Base-by-base conservation (phyloP, 2,797 vertebrate genomes). In the Fringilla coelebs region DNA sequence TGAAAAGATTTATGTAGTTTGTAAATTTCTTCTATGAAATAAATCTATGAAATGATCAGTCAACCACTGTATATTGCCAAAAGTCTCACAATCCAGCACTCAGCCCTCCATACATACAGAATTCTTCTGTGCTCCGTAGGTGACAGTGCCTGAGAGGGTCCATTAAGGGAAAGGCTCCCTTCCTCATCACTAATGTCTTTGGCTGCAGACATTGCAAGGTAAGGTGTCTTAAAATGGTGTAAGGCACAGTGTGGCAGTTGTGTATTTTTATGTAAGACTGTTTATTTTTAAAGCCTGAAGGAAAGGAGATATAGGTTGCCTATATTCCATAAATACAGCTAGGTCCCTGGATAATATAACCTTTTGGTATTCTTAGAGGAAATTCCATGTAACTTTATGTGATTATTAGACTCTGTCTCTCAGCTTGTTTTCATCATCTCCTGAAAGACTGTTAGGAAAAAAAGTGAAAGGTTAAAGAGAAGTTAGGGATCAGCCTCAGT, bases 281-380 rank as follows among this genome's bases (percentile, higher is more conserved):
- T 92, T 96, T 94, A 88, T 96, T 93, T 95, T 77, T 91, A 96
- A 95, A 95, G 80, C 66, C 67, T 95, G 43, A 93, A 70, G 79
- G 74, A 93, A 88, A 96, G 54, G 40, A 90, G 78, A 41, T 89
- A 52, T 21, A 88, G 55, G 62, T 76, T 97, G 96, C 79, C 75
- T 94, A 77, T 63, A 86, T 89, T 89, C 70, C 71, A 86, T 75
- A 96, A 96, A 93, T 96, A 87, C 45, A 89, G 18, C 76, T 74
- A 92, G 90, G 73, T 95, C 54, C 75, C 76, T 95, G 92, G 91
- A 25, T 77, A 85, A 65, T 78, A 95, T 93, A 95, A 93, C 71
- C 28, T 68, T 87, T 66, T 52, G 91, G 79, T 55, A 68, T 83
- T 91, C 79, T 74, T 34, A 78, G 62, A 95, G 94, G 91, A 96